A percentile compares a stretch with the other conserved stretches of the same genome.
Conservation (phyloP, 1,140 invertebrate genomes). For the Neuroterus valhalla region DNA sequence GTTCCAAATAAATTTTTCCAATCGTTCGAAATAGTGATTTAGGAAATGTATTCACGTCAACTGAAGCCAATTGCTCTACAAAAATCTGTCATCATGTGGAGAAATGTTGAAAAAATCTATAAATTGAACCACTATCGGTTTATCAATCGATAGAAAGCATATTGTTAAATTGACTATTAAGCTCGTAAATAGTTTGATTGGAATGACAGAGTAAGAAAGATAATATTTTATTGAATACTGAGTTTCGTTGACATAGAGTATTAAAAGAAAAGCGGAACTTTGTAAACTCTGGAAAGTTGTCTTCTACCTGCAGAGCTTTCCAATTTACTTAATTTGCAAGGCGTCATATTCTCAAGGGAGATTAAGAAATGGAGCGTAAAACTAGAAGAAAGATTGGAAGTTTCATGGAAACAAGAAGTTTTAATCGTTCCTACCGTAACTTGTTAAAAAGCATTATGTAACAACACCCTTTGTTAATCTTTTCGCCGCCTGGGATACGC, state of each 20-base stretch:
- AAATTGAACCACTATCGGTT: neutral
- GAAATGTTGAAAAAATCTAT: no score
- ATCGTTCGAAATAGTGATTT: no score
- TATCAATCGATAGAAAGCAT: neutral
- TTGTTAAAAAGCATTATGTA: neutral
- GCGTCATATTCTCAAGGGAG: neutral
- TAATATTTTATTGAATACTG: neutral
- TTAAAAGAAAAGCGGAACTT: neutral
- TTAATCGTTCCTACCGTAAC: neutral
- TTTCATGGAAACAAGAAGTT: conserved; percentile 10
- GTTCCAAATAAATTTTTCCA: no score
- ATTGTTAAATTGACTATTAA: neutral
- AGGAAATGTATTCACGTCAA: no score
- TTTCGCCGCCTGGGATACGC: neutral
- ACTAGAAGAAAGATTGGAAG: neutral
- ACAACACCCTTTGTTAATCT: neutral
- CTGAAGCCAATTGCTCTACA: no score
- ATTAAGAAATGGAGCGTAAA: neutral
- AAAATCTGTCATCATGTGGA: no score
- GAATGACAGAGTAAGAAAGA: neutral
- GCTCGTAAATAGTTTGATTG: neutral
- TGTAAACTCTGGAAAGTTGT: neutral
- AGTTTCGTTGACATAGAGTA: neutral
- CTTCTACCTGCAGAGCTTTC: neutral
- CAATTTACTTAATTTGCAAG: neutral